A percentile compares a stretch with the other conserved stretches of the same genome.
phyloP scores from a whole-genome alignment of 2,888 invertebrate genomes.

The Drosophila kambysellisi region DNA sequence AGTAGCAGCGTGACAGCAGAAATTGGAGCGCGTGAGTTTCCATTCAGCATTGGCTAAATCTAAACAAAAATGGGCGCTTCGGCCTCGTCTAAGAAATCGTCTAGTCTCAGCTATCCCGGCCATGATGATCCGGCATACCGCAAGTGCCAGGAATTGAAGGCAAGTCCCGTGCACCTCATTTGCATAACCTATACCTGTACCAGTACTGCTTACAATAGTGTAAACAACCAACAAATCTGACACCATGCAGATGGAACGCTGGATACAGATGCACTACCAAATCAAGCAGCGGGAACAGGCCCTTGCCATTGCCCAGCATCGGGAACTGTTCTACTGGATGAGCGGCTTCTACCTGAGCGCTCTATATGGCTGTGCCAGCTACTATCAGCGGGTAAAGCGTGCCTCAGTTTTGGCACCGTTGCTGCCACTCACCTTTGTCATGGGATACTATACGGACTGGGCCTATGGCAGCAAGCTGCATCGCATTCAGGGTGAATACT shows the following conservation, averaged over 20 bases:
- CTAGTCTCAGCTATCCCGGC: slow-evolving; percentile 61
- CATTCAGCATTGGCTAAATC: slow-evolving; percentile 5
- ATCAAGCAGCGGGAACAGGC: slow-evolving; percentile 91
- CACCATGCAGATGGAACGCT: slow-evolving; percentile 89
- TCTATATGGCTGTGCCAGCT: slow-evolving; percentile 85
- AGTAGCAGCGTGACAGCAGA: slow-evolving; percentile 4
- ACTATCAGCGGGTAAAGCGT: slow-evolving; percentile 88
- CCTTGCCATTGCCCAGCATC: slow-evolving; percentile 88
- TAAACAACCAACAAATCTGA: background rate
- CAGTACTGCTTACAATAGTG: background rate
- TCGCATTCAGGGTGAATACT: slow-evolving; percentile 89
- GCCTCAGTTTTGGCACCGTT: slow-evolving; percentile 88
- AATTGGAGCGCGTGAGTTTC: slow-evolving; percentile 8
- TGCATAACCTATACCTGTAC: slow-evolving; percentile 10
- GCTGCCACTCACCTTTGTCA: slow-evolving; percentile 89
- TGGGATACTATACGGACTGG: slow-evolving; percentile 91
- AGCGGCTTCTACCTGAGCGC: slow-evolving; percentile 88
- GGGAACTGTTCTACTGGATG: slow-evolving; percentile 91
- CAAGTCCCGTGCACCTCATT: slow-evolving; percentile 40
- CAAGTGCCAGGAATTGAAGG: slow-evolving; percentile 81
- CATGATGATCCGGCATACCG: slow-evolving; percentile 80
- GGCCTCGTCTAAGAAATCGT: slow-evolving; percentile 65
- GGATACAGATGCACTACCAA: slow-evolving; percentile 92
- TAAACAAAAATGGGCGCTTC: slow-evolving; percentile 73
- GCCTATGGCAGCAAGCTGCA: slow-evolving; percentile 92